A percentile compares a stretch with the other conserved stretches of the same genome.
phyloP scores from a whole-genome alignment of 2,113 vertebrate species.

The Coturnix japonica region DNA sequence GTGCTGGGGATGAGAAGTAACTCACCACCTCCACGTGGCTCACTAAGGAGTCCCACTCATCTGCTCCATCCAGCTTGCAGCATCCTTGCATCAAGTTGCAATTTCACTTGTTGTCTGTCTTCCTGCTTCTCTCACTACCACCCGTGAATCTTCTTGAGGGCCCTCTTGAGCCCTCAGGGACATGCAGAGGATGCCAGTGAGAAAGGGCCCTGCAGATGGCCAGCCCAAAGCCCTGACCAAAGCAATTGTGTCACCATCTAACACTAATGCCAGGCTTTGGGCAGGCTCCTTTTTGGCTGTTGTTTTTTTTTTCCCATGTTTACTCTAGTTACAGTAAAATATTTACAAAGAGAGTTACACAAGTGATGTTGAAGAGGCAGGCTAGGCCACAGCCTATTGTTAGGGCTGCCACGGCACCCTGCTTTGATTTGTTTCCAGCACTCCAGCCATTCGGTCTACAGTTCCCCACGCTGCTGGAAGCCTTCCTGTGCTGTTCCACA shows the following conservation, averaged over 20 bases:
- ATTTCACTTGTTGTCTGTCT: not conserved
- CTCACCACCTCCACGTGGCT: not conserved
- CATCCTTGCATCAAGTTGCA: rapidly evolving
- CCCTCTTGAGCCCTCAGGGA: not conserved
- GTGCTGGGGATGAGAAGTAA: not conserved
- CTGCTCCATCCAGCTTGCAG: not conserved
- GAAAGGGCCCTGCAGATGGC: constrained; percentile 10
- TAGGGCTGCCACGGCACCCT: rapidly evolving
- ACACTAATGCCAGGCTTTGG: not conserved
- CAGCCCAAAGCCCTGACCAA: not conserved
- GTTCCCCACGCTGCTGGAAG: not conserved
- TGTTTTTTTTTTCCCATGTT: not conserved
- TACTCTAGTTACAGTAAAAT: constrained; percentile 36
- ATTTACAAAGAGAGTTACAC: not conserved
- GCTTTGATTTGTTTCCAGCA: not conserved
- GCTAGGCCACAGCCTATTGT: not conserved
- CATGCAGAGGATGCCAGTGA: constrained; percentile 59
- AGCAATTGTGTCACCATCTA: not conserved
- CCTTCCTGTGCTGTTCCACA: not conserved
- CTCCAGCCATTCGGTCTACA: not conserved
- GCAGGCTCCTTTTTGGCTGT: not conserved
- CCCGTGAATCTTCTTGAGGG: constrained; percentile 44
- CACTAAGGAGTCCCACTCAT: not conserved
- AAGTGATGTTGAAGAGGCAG: constrained; percentile 4
- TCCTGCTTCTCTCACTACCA: constrained; percentile 9